Base-by-base conservation (phyloP, 2,113 vertebrate genomes). In the Pavo muticus region DNA sequence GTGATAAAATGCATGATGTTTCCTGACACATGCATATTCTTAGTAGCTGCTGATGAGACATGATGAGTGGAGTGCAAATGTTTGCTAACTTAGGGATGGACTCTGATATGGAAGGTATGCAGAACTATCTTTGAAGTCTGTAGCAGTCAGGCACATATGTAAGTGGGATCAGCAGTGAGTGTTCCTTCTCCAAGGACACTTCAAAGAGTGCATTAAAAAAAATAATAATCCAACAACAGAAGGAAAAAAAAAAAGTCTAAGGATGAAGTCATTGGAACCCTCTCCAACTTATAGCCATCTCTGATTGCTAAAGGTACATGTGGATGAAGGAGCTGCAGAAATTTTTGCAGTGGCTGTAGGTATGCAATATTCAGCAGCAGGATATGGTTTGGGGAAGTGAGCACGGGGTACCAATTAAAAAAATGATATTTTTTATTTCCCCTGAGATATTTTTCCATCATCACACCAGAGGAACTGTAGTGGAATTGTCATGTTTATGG, bases 1-100 rank as follows among this genome's bases (percentile, higher is more conserved):
- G 61, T 0, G 80, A 93, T 79, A 80, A 94, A 93, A 88, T 79
- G 48, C 23, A 1, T 63, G 77, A 90, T 0, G n/a, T 75, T 90
- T 88, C 73, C 83, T 73, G 73, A 84, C 86, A 96, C 90, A 50
- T 61, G 30, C 63, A 69, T 95, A 96, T 95, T 88, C 91, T 95
- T 95, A 93, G 96, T 71, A 93, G 80, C 92, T 95, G 91, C 54
- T 95, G 90, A 69, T 82, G 93, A 94, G 93, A 87, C 72, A 69
- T 73, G 61, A 79, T 69, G 88, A 96, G 88, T 54, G 88, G 59
- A 84, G 92, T 75, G 80, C 86, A 93, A 91, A 92, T 72, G 65
- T 95, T 95, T 96, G 88, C 88, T 93, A 70, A 84, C 63, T 76
- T 75, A 40, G 63, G 73, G 70, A 52, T 78, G 63, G 73, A 54